These are phyloP conservation scores for Oligia strigilis DNA, from an alignment of 2,888 invertebrate genomes.

Conservation along the genomic window DNA sequence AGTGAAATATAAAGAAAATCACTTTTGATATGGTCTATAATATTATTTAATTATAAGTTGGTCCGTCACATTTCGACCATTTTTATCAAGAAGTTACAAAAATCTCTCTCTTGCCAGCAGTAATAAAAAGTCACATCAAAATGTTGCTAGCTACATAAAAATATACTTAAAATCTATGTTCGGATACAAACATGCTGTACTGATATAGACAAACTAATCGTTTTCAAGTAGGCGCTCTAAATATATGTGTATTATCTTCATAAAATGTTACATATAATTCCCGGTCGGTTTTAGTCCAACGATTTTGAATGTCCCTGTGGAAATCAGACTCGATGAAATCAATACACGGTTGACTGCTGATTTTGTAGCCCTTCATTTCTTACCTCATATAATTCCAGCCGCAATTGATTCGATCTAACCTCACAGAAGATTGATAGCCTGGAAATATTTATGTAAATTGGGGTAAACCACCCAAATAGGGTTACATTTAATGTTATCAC, in stretches of 20 bases:
- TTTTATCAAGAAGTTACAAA: too few species aligned
- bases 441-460: slow-evolving; percentile 50
- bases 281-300: not conserved
- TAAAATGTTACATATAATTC: not conserved
- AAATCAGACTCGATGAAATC: slow-evolving; percentile 29
- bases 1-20: too few species aligned
- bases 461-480: slow-evolving; percentile 30
- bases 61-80: too few species aligned
- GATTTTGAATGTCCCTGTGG: slow-evolving; percentile 20
- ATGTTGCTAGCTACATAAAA: too few species aligned
- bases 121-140: too few species aligned
- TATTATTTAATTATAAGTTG: too few species aligned
- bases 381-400: slow-evolving; percentile 25
- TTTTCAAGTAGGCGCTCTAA: not conserved
- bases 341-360: slow-evolving; percentile 28
- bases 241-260: not conserved
- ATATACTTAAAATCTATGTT: too few species aligned
- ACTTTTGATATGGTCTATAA: too few species aligned
- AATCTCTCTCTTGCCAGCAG: too few species aligned
- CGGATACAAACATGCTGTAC: too few species aligned
- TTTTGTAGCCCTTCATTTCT: slow-evolving; percentile 29
- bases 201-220: not conserved
- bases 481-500: slow-evolving; percentile 25
- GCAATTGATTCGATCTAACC: slow-evolving; percentile 41
- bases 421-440: slow-evolving; percentile 33